These are phyloP conservation scores for Chondrilla cf. caribensis DNA, from an alignment of 37 sponge, comb jelly and placozoan genomes.

Conservation along the genomic window DNA sequence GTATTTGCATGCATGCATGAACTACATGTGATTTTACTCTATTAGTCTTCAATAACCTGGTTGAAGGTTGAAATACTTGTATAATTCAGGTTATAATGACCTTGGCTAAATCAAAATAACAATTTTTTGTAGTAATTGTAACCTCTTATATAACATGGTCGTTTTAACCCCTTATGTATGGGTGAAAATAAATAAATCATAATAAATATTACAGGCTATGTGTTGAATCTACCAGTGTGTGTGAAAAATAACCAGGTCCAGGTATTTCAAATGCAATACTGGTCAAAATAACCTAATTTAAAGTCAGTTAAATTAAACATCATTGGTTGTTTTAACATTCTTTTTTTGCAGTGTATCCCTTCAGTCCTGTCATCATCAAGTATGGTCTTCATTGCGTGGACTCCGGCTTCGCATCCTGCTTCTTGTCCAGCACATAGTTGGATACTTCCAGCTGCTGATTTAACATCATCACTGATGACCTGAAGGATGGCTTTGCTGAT, in stretches of 20 bases:
- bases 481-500: too few relatives aligned
- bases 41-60: too few relatives aligned
- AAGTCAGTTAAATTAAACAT: background rate
- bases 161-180: background rate
- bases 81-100: too few relatives aligned
- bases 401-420: too few relatives aligned
- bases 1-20: background rate
- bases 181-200: background rate
- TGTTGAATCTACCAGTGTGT: background rate
- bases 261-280: background rate
- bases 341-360: slow-evolving; percentile 1
- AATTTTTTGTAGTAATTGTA: background rate
- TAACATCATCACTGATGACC: too few relatives aligned
- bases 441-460: too few relatives aligned
- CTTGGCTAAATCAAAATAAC: background rate
- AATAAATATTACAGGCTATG: background rate
- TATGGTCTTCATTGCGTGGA: too few relatives aligned
- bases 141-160: background rate
- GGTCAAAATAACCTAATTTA: background rate
- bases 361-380: too few relatives aligned
- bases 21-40: too few relatives aligned
- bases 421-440: too few relatives aligned
- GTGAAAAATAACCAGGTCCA: background rate
- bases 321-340: background rate
- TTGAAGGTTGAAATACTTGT: too few relatives aligned